Percentiles rank a stretch among this genome's conserved stretches.
Evolutionary conservation across 2,888 invertebrate genomes (phyloP).

Genomic region (Tenthredo notha): DNA sequence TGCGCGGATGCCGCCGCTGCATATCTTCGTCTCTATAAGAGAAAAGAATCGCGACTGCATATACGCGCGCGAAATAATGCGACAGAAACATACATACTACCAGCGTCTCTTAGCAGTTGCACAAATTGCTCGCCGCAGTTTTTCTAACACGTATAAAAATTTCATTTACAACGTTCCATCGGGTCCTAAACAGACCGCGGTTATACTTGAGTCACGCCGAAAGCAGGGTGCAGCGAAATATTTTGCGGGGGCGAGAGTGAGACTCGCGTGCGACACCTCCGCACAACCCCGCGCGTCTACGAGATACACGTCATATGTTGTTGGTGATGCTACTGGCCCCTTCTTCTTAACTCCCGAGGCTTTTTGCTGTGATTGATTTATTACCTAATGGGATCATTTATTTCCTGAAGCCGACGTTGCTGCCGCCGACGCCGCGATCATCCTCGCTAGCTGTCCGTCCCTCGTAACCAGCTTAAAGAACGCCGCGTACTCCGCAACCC

Average conservation of each 20-base stretch:
- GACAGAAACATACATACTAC: slow-evolving; percentile 11
- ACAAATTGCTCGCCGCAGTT: slow-evolving; percentile 71
- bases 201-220: slow-evolving; percentile 50
- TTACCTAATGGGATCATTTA: slow-evolving; percentile 71
- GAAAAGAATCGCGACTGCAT: slow-evolving; percentile 56
- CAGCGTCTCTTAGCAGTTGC: slow-evolving; percentile 66
- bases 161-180: slow-evolving; percentile 68
- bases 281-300: slow-evolving; percentile 27
- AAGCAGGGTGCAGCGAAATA: slow-evolving; percentile 33
- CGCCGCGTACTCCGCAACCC: slow-evolving; percentile 57
- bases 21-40: slow-evolving; percentile 42
- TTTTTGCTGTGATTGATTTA: slow-evolving; percentile 75
- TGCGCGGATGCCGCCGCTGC: slow-evolving; percentile 59
- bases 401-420: slow-evolving; percentile 65
- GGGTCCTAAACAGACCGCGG: slow-evolving; percentile 69
- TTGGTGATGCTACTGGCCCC: slow-evolving; percentile 12
- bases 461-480: slow-evolving; percentile 48
- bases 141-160: slow-evolving; percentile 61
- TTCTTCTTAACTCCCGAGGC: slow-evolving; percentile 58
- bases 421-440: slow-evolving; percentile 58
- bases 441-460: slow-evolving; percentile 58
- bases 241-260: slow-evolving; percentile 52
- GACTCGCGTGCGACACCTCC: slow-evolving; percentile 49
- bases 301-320: slow-evolving; percentile 53
- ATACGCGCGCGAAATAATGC: slow-evolving; percentile 57